Evolutionary conservation across 2,113 vertebrate species (phyloP).

Genomic region (Herpetotheres cachinnans): DNA sequence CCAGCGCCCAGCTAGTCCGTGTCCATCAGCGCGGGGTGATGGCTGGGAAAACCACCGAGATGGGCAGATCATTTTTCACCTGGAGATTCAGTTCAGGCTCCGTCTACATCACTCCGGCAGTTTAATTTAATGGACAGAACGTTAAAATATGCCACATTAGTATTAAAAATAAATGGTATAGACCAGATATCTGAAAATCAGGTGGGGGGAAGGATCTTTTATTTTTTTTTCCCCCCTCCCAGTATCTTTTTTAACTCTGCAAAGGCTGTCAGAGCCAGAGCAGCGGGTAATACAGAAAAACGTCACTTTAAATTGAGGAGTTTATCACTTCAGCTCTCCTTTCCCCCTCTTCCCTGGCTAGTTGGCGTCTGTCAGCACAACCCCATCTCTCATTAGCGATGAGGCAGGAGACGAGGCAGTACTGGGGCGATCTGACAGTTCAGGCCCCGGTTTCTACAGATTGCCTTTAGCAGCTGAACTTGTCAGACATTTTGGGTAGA

Average conservation of each 20-base stretch:
- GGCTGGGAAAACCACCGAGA: neutral
- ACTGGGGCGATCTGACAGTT: neutral
- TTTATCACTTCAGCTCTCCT: neutral
- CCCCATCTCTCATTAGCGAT: neutral
- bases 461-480: slow-evolving; percentile 17
- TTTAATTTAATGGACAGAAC: slow-evolving; percentile 57
- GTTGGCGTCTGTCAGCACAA: neutral
- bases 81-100: slow-evolving; percentile 37
- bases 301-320: slow-evolving; percentile 5
- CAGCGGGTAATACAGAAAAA: neutral
- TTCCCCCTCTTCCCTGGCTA: neutral
- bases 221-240: neutral
- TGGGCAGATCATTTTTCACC: slow-evolving; percentile 10
- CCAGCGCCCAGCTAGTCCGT: neutral
- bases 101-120: neutral
- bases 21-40: neutral
- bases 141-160: slow-evolving; percentile 43
- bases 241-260: slow-evolving; percentile 20
- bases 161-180: slow-evolving; percentile 63
- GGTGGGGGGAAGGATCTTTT: neutral
- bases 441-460: neutral
- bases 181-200: slow-evolving; percentile 35
- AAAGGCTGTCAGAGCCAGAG: neutral
- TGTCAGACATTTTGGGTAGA: slow-evolving; percentile 51
- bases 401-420: neutral